Conservation (phyloP, 2,888 invertebrate genomes). For the Tetranychus truncatus region DNA sequence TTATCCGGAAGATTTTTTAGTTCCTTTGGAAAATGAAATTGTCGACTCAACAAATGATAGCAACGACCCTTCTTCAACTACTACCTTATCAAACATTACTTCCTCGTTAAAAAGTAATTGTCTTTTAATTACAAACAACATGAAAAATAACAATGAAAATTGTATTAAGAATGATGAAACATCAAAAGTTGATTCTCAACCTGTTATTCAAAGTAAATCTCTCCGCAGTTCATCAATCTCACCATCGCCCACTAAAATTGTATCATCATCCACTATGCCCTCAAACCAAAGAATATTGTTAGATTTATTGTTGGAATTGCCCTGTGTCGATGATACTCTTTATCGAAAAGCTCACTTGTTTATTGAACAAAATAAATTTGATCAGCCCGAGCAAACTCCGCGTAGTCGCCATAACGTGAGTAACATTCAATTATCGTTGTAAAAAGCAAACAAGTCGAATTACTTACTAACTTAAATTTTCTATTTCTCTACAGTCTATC, state of each 20-base stretch:
- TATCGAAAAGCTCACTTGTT: background rate
- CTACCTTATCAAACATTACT: background rate
- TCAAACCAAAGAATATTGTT: conserved; percentile 8
- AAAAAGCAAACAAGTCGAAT: background rate
- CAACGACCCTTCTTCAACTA: background rate
- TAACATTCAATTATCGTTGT: background rate
- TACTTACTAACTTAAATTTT: background rate
- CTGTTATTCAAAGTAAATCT: background rate
- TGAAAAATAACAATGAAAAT: background rate
- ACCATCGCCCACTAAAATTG: background rate
- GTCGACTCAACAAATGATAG: background rate
- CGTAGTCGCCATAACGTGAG: background rate
- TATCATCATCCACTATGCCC: background rate
- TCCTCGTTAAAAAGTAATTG: background rate
- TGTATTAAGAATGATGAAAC: background rate
- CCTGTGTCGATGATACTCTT: conserved; percentile 3
- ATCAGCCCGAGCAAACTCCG: background rate
- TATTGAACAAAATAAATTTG: conserved; percentile 3
- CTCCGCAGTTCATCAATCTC: background rate
- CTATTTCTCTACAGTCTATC: background rate
- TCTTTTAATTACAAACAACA: background rate
- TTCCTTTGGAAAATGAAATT: background rate
- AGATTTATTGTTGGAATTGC: background rate
- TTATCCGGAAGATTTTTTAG: conserved; percentile 75
- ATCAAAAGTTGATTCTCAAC: background rate